Evolutionary conservation across 1,140 invertebrate genomes (phyloP).

Genomic region (Mycetomoellerius zeteki): DNA sequence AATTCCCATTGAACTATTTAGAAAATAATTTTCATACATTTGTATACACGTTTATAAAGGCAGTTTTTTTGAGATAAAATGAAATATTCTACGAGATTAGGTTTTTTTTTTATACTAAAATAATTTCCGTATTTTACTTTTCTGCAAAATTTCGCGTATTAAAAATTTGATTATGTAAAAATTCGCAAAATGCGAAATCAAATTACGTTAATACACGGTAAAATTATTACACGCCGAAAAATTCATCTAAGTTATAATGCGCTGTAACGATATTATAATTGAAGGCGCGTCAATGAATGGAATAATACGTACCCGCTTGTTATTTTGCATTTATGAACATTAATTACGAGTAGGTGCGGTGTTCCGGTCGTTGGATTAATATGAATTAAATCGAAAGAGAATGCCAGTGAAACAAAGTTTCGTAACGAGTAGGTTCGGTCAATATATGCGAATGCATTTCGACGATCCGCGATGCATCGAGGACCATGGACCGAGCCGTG

Average conservation of each 20-base stretch:
- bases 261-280: conserved; percentile 19
- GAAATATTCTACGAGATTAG: not conserved
- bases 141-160: not conserved
- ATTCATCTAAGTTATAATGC: conserved; percentile 26
- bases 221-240: conserved; percentile 9
- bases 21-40: conserved; percentile 9
- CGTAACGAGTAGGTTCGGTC: conserved; percentile 41
- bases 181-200: not conserved
- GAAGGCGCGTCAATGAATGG: conserved; percentile 27
- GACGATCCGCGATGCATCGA: conserved; percentile 40
- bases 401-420: conserved; percentile 49
- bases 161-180: not conserved
- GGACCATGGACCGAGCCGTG: conserved; percentile 7
- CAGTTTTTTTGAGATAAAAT: not conserved
- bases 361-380: conserved; percentile 30
- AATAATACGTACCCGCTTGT: conserved; percentile 36
- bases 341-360: conserved; percentile 25
- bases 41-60: not conserved
- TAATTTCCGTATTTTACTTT: not conserved
- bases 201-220: not conserved
- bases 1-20: conserved; percentile 29
- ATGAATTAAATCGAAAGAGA: conserved; percentile 52
- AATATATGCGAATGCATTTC: conserved; percentile 51
- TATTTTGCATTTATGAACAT: conserved; percentile 43
- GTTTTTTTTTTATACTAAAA: not conserved